Base-by-base conservation (phyloP, 2,797 vertebrate species). In the Anguilla pacifica region DNA sequence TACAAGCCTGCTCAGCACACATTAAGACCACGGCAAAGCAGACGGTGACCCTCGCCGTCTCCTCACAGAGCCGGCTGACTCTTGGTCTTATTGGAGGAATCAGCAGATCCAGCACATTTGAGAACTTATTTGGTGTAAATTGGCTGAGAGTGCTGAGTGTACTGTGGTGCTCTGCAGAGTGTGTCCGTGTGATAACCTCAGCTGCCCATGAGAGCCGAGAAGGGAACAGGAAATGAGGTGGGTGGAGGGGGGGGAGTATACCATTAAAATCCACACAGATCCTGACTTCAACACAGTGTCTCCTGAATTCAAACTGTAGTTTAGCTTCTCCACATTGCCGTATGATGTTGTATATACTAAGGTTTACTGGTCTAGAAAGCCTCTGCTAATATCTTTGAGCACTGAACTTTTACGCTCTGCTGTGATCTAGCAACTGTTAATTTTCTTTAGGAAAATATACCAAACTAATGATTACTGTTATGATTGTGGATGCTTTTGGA, bases 11-110 rank as follows among this genome's bases (percentile, higher is more conserved):
- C 79, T 82, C 79, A 49, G 81, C 22, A 25, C 19, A 53, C 81
- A 11, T 51, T 51, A 22, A n/a, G 81, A 10, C 28, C 25, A 31
- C 10, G n/a, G 81, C 25, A 28, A 11, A 28, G 81, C 81, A 13
- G 22, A 28, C 81, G 2, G 49, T 28, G 46, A 15, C 53, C 5
- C 79, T 53, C 82, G 74, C 88, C 86, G 86, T 87, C 88, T 22
- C 57, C 83, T 84, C 89, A 86, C 92, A 92, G 92, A 93, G 91
- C 91, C 90, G 88, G 89, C 89, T 90, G 90, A 91, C 92, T 93
- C 92, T 92, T 87, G 89, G 88, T 92, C 90, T 93, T 93, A 95
- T 95, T 93, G 91, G 92, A 82, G 46, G 90, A 93, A 95, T 95
- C 94, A 93, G 93, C 92, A 91, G 89, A 94, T 93, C 92, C 28